Percentiles rank a stretch among this genome's conserved stretches.
Evolutionary conservation across 2,888 invertebrate species (phyloP).

Genomic region (Neoascia interrupta): DNA sequence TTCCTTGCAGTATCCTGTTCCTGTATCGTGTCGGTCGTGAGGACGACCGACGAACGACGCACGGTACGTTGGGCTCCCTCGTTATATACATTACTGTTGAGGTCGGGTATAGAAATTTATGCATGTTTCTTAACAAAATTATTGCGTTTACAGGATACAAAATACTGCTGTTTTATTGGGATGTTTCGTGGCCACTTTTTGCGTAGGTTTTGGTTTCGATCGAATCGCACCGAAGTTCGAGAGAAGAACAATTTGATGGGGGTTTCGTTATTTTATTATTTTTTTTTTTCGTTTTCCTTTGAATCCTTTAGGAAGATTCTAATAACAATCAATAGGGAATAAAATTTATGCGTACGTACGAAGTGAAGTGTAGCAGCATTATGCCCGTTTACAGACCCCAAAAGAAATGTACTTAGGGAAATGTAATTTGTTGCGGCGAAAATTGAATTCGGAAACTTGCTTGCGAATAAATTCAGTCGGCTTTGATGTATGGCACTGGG

Average conservation of each 20-base stretch:
- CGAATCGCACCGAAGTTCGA: conserved; percentile 13
- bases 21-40: conserved; percentile 3
- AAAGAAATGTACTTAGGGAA: conserved; percentile 47
- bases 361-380: not conserved
- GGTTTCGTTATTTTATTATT: too few species aligned
- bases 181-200: conserved; percentile 56
- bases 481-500: conserved; percentile 11
- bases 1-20: conserved; percentile 54
- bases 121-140: conserved; percentile 62
- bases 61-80: conserved; percentile 48
- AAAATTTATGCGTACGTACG: conserved; percentile 52
- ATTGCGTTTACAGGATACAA: conserved; percentile 57
- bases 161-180: conserved; percentile 56
- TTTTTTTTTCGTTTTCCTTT: too few species aligned
- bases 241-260: conserved; percentile 29
- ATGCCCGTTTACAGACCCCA: conserved; percentile 15
- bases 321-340: conserved; percentile 62
- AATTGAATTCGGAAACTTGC: conserved; percentile 60
- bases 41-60: not conserved
- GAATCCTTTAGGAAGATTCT: too few species aligned
- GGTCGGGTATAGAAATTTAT: conserved; percentile 50
- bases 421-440: conserved; percentile 57
- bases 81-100: conserved; percentile 13
- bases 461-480: too few species aligned
- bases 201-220: conserved; percentile 17